These are phyloP conservation scores for Oophaga pumilio DNA, from an alignment of 2,113 vertebrate species.

Conservation along the genomic window DNA sequence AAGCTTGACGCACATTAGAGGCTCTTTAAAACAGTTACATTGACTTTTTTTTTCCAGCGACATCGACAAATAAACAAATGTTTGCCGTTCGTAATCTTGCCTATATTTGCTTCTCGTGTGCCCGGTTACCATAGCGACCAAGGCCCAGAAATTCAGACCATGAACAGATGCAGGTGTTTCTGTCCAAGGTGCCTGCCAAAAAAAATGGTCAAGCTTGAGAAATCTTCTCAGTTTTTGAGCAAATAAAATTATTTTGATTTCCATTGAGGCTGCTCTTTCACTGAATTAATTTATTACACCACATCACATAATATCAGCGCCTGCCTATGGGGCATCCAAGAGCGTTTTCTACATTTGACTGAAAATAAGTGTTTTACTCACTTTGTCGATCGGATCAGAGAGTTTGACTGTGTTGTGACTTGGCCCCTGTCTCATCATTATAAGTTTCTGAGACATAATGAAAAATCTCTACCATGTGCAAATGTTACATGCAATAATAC, in stretches of 20 bases:
- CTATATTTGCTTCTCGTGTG: conserved; percentile 29
- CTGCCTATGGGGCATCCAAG: background rate
- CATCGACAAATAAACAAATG: conserved; percentile 52
- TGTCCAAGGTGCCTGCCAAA: conserved; percentile 48
- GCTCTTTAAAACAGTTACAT: conserved; percentile 21
- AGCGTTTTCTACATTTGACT: background rate
- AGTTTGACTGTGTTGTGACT: background rate
- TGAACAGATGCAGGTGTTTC: conserved; percentile 50
- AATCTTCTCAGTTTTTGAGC: conserved; percentile 15
- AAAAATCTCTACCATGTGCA: too few relatives aligned
- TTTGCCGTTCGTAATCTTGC: conserved; percentile 41
- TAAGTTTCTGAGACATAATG: too few relatives aligned
- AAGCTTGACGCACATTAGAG: conserved; percentile 30
- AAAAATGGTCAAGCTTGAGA: conserved; percentile 50
- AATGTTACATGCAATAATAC: too few relatives aligned
- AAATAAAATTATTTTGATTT: conserved; percentile 41
- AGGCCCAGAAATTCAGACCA: background rate
- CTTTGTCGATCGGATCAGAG: background rate
- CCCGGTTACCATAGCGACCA: conserved; percentile 38
- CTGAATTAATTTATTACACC: conserved; percentile 5
- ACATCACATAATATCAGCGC: conserved; percentile 2
- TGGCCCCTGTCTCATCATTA: background rate
- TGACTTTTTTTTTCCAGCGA: conserved; percentile 48
- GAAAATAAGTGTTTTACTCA: background rate
- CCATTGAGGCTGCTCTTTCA: conserved; percentile 1